A percentile compares a stretch with the other conserved stretches of the same genome.
phyloP scores from a whole-genome alignment of 2,113 vertebrate species.

The Oncorhynchus mykiss region DNA sequence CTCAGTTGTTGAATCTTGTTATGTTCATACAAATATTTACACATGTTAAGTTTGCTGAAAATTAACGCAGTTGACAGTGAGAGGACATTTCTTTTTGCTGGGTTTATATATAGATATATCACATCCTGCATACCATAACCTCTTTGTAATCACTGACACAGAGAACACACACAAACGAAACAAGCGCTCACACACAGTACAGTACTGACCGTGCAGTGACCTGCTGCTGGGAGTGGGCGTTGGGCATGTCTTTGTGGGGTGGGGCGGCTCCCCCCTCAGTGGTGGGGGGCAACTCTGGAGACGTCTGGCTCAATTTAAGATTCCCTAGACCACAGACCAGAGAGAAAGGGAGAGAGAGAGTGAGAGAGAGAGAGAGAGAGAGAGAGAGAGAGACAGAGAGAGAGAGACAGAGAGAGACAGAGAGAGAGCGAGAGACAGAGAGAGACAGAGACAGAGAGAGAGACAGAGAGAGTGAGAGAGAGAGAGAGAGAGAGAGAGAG shows the following conservation, averaged over 20 bases:
- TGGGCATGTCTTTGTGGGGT: slow-evolving; percentile 78
- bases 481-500: too few relatives aligned
- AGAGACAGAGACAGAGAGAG: too few relatives aligned
- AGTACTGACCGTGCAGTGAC: slow-evolving; percentile 75
- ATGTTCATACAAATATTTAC: too few relatives aligned
- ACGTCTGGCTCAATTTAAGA: slow-evolving; percentile 88
- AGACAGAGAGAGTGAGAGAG: too few relatives aligned
- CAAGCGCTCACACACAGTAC: neutral
- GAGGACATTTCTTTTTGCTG: too few relatives aligned
- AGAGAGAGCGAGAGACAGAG: too few relatives aligned
- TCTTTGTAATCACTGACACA: neutral
- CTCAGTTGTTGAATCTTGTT: too few relatives aligned
- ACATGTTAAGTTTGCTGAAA: too few relatives aligned
- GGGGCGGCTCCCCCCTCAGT: slow-evolving; percentile 65
- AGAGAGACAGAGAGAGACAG: neutral
- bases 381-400: neutral
- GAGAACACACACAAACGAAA: slow-evolving; percentile 4
- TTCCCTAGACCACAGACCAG: slow-evolving; percentile 52
- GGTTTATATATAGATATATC: too few relatives aligned
- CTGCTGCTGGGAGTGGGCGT: slow-evolving; percentile 86
- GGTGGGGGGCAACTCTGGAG: slow-evolving; percentile 83
- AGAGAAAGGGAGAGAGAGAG: neutral
- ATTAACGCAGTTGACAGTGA: too few relatives aligned
- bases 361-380: neutral
- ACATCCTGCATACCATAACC: neutral